phyloP scores from a whole-genome alignment of 2,888 invertebrate genomes.

The Acleris sparsana region DNA sequence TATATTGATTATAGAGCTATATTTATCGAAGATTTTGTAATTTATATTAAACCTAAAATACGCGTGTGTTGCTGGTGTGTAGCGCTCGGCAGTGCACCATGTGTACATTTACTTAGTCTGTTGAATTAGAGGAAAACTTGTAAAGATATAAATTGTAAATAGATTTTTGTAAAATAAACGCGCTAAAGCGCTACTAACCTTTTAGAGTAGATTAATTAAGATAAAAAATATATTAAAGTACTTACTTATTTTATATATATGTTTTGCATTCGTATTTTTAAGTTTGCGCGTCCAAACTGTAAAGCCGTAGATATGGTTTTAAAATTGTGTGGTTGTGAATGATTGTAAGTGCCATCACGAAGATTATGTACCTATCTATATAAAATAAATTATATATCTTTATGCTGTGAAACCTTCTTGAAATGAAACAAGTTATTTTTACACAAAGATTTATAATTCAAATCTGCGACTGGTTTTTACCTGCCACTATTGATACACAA shows the following conservation, averaged over 20 bases:
- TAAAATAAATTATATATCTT: neutral
- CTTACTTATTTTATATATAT: constrained; percentile 27
- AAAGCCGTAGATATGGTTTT: constrained; percentile 7
- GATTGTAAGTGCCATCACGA: constrained; percentile 46
- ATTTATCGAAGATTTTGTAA: constrained; percentile 31
- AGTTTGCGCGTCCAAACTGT: constrained; percentile 16
- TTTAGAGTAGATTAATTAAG: constrained; percentile 52
- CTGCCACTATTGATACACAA: no score
- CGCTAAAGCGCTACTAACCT: constrained; percentile 41
- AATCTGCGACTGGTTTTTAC: no score
- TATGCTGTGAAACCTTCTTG: neutral
- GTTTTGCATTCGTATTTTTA: constrained; percentile 26
- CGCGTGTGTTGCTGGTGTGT: neutral
- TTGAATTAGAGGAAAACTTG: constrained; percentile 12
- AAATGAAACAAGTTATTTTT: no score
- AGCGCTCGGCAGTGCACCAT: neutral
- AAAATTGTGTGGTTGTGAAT: constrained; percentile 68
- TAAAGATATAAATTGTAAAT: constrained; percentile 34
- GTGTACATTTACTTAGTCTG: neutral
- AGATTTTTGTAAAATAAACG: constrained; percentile 49
- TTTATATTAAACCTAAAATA: neutral
- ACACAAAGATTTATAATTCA: no score
- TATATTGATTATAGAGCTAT: constrained; percentile 27
- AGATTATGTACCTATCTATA: neutral
- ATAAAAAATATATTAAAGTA: constrained; percentile 24